Conservation (phyloP, 2,113 vertebrate genomes). For the Okapia johnstoni region DNA sequence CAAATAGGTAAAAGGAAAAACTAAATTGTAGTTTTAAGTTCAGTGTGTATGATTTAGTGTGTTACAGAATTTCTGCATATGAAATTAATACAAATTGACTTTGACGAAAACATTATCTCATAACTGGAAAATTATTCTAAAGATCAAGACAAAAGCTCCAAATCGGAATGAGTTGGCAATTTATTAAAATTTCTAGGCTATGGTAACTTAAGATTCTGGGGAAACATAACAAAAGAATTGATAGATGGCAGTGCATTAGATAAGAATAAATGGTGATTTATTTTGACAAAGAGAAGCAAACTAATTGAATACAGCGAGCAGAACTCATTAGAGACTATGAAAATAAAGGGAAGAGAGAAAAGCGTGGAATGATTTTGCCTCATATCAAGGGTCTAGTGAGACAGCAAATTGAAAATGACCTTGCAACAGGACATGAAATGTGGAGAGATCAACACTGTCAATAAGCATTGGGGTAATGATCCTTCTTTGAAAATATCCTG, state of each 20-base stretch:
- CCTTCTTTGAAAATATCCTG: background rate
- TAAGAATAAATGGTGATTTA: background rate
- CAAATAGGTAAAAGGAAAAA: background rate
- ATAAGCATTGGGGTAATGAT: background rate
- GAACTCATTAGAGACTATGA: constrained; percentile 11
- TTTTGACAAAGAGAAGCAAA: constrained; percentile 22
- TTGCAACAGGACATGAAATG: background rate
- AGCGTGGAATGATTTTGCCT: background rate
- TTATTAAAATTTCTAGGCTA: constrained; percentile 19
- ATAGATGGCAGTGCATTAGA: background rate
- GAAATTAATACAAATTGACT: constrained; percentile 30
- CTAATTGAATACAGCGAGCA: background rate
- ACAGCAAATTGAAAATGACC: background rate
- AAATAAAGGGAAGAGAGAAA: background rate
- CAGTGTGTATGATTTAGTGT: background rate
- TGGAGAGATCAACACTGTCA: background rate
- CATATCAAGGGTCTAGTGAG: background rate
- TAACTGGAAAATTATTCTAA: constrained; percentile 23
- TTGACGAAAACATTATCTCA: constrained; percentile 1
- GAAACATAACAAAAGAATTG: background rate
- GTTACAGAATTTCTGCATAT: background rate
- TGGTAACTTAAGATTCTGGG: background rate
- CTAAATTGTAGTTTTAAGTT: background rate
- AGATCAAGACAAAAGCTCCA: background rate
- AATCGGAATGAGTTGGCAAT: background rate